These are phyloP conservation scores for Zaprionus vittiger DNA, from an alignment of 1,140 invertebrate genomes.

Conservation along the genomic window DNA sequence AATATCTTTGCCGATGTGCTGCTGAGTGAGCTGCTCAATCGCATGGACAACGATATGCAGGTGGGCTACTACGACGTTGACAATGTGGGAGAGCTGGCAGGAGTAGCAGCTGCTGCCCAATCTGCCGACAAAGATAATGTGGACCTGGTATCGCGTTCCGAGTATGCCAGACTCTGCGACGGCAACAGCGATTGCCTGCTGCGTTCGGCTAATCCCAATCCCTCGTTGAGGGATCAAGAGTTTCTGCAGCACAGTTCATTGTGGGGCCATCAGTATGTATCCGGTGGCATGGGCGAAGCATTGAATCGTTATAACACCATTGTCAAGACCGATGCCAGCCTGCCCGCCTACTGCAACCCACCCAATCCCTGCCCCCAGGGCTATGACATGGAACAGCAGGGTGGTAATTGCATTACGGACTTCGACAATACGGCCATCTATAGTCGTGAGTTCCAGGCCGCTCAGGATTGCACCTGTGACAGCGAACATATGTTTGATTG, in stretches of 20 bases:
- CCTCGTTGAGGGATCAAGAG: conserved; percentile 94
- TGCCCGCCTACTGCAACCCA: conserved; percentile 99
- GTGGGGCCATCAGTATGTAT: conserved; percentile 92
- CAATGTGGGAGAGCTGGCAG: conserved; percentile 71
- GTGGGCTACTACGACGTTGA: conserved; percentile 87
- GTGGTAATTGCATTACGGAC: conserved; percentile 91
- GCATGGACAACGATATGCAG: conserved; percentile 89
- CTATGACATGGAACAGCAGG: conserved; percentile 90
- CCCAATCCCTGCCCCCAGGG: conserved; percentile 98
- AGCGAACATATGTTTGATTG: conserved; percentile 99
- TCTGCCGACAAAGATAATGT: conserved; percentile 64
- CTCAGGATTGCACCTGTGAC: conserved; percentile 98
- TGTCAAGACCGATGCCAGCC: conserved; percentile 94
- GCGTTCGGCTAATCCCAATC: conserved; percentile 85
- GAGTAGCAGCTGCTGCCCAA: conserved; percentile 61
- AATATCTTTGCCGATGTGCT: conserved; percentile 86
- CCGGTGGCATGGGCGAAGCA: conserved; percentile 90
- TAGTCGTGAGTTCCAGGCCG: conserved; percentile 96
- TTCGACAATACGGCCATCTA: conserved; percentile 98
- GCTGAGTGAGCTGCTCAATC: conserved; percentile 88
- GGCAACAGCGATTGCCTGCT: conserved; percentile 72
- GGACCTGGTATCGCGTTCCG: conserved; percentile 85
- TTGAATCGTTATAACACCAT: conserved; percentile 88
- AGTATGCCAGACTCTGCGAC: conserved; percentile 84
- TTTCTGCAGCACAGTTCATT: conserved; percentile 94